Conservation (phyloP, 2,113 vertebrate species). For the Oreotrochilus melanogaster region DNA sequence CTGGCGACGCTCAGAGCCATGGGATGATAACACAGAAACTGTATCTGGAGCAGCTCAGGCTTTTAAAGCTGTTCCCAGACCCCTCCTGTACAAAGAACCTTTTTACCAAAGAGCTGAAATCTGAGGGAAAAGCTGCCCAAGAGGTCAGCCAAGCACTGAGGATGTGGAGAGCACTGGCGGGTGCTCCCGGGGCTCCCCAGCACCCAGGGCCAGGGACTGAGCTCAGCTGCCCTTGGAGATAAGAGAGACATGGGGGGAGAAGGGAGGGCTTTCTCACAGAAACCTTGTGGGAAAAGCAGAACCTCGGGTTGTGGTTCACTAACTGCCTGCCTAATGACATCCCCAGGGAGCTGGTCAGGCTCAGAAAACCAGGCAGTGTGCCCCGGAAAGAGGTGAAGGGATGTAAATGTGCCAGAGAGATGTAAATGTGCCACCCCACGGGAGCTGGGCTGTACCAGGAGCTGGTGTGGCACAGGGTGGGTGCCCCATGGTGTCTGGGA, state of each 20-base stretch:
- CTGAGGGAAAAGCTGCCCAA: rapidly evolving
- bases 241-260: not conserved
- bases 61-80: not conserved
- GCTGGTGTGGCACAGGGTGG: rapidly evolving
- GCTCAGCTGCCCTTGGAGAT: not conserved
- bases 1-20: not conserved
- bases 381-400: not conserved
- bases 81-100: not conserved
- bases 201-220: not conserved
- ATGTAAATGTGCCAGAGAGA: not conserved
- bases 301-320: conserved; percentile 37
- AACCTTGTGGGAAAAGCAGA: conserved; percentile 44
- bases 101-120: not conserved
- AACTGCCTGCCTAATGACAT: conserved; percentile 7
- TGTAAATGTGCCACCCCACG: not conserved
- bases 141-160: rapidly evolving
- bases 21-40: not conserved
- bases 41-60: not conserved
- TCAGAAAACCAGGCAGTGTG: conserved; percentile 5
- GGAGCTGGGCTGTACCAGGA: rapidly evolving
- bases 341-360: conserved; percentile 11
- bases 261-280: not conserved
- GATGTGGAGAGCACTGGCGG: not conserved
- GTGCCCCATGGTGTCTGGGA: rapidly evolving
- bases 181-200: not conserved